Evolutionary conservation across 1,140 invertebrate genomes (phyloP).

Genomic region (Brachionus plicatilis): DNA sequence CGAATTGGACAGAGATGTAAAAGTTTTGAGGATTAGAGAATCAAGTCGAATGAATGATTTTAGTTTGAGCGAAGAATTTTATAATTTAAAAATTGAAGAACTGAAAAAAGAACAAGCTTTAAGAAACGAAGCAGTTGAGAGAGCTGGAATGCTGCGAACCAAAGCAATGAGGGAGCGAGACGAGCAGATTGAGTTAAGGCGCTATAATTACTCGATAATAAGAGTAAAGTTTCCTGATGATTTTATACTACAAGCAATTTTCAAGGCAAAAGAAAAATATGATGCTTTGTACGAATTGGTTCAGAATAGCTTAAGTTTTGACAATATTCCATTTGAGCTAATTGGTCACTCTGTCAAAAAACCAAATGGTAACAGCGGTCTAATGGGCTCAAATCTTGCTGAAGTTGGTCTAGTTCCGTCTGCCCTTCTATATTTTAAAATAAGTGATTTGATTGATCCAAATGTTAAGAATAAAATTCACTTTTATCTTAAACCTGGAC

Average conservation of each 20-base stretch:
- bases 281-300: not conserved
- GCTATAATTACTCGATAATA: conserved; percentile 77
- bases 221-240: conserved; percentile 80
- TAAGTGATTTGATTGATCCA: not conserved
- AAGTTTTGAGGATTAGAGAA: conserved; percentile 73
- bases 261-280: conserved; percentile 33
- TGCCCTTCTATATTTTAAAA: conserved; percentile 43
- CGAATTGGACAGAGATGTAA: conserved; percentile 74
- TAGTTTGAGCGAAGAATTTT: conserved; percentile 66
- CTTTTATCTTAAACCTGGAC: not conserved
- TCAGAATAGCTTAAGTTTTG: conserved; percentile 40
- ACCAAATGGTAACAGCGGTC: conserved; percentile 46
- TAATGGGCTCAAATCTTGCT: conserved; percentile 47
- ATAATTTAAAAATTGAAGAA: conserved; percentile 70
- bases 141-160: conserved; percentile 72
- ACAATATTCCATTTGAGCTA: conserved; percentile 52
- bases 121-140: conserved; percentile 66
- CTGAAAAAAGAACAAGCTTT: conserved; percentile 74
- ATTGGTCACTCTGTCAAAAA: conserved; percentile 43
- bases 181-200: conserved; percentile 68
- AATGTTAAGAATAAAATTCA: not conserved
- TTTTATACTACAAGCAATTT: conserved; percentile 66
- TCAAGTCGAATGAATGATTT: conserved; percentile 46
- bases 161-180: conserved; percentile 86
- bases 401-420: conserved; percentile 52